Conservation (phyloP, 1,140 invertebrate genomes). For the Muscidifurax raptorellus region DNA sequence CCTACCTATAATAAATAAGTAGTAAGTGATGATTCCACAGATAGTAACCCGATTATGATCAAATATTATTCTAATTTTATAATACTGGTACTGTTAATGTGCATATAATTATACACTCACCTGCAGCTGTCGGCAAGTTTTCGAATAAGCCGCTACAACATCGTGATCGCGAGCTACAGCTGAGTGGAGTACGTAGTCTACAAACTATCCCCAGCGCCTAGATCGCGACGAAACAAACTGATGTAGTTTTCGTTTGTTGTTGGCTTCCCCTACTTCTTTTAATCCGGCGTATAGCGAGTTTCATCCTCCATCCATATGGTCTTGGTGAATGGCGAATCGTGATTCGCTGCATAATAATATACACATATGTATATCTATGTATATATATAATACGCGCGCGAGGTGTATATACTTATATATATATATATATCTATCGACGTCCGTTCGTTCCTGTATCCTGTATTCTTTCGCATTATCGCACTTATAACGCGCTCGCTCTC, state of each 20-base stretch:
- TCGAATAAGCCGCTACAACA: too few species aligned
- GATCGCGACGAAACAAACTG: too few species aligned
- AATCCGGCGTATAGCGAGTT: background rate
- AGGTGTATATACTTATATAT: background rate
- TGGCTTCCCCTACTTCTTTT: conserved; percentile 1
- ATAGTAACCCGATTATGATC: too few species aligned
- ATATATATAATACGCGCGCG: background rate
- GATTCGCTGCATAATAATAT: background rate
- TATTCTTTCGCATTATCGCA: conserved; percentile 36
- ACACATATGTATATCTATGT: background rate
- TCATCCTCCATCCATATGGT: conserved; percentile 14
- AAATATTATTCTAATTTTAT: too few species aligned
- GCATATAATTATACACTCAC: too few species aligned
- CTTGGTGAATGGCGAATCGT: conserved; percentile 8
- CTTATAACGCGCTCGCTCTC: conserved; percentile 12
- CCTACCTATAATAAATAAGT: too few species aligned
- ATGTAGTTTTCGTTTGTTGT: background rate
- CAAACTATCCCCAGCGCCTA: too few species aligned
- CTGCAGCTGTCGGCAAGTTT: too few species aligned
- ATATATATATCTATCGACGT: background rate
- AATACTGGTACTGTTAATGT: too few species aligned
- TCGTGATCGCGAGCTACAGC: too few species aligned
- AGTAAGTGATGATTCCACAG: too few species aligned
- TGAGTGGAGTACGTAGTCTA: too few species aligned
- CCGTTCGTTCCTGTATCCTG: conserved; percentile 23